Percentiles rank a stretch among this genome's conserved stretches.
Evolutionary conservation across 1,140 invertebrate genomes (phyloP).

Genomic region (Magallana ariakensis): DNA sequence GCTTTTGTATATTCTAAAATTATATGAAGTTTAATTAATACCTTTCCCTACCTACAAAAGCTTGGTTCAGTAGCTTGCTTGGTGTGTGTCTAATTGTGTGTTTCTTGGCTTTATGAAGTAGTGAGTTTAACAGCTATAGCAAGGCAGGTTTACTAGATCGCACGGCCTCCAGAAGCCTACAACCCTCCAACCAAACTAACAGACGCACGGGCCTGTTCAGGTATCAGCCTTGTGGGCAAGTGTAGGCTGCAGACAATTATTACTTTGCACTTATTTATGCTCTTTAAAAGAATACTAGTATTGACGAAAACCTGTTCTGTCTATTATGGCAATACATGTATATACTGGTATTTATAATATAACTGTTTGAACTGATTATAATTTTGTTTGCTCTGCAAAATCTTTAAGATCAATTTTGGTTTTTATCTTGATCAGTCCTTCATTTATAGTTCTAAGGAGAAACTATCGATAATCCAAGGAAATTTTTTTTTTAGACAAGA

Average conservation of each 20-base stretch:
- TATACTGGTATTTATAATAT: too few species aligned
- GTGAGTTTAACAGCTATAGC: constrained; percentile 35
- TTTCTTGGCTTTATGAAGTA: constrained; percentile 40
- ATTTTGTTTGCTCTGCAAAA: too few species aligned
- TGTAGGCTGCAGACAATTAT: background rate
- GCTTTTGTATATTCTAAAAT: too few species aligned
- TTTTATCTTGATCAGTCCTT: too few species aligned
- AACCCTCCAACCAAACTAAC: constrained; percentile 37
- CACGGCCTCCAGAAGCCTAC: constrained; percentile 20
- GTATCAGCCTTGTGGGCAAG: background rate
- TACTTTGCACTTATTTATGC: too few species aligned
- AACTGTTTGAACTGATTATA: too few species aligned
- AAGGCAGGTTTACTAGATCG: constrained; percentile 40
- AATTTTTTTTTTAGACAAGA: constrained; percentile 71
- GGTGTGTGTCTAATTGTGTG: constrained; percentile 16
- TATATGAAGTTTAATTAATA: too few species aligned
- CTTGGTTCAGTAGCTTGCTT: constrained; percentile 28
- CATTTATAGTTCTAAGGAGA: background rate
- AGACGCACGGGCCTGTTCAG: constrained; percentile 29
- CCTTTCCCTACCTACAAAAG: background rate
- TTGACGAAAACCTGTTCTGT: too few species aligned
- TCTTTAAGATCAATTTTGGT: too few species aligned
- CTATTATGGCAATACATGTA: too few species aligned
- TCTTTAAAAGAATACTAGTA: too few species aligned
- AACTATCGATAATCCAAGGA: background rate